Base-by-base conservation (phyloP, 2,888 invertebrate species). In the Auanema freiburgensis region DNA sequence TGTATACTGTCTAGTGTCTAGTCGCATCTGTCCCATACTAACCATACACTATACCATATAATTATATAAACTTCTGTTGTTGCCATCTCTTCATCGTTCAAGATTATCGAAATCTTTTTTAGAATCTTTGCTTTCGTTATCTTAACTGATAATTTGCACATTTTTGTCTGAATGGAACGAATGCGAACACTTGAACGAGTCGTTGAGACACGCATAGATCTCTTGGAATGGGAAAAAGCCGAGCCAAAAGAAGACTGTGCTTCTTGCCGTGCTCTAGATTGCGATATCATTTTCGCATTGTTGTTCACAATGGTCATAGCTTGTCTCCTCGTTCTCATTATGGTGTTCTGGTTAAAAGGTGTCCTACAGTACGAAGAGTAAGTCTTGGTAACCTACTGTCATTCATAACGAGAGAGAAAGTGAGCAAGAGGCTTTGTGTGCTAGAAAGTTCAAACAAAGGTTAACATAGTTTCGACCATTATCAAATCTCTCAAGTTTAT, bases 311-410 rank as follows among this genome's bases (percentile, higher is more conserved):
- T 82, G 23, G 76, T 81, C 54, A 79, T 83, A 51, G 80, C 75
- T 44, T 77, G 77, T 58, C 63, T 83, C 12, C 73, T 83, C 40
- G 74, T 80, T 10, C 64, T 83, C 33, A 81, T 83, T 57, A 79
- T 83, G 77, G 72, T 80, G 49, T 81, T 83, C 65, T 83, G 83
- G 83, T 70, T 83, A 53, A 76, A 79, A 55, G 83, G 82, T 41
- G 80, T 83, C 5, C 64, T 80, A 12, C 72, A 77, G 55, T 81
- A 81, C 65, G 76, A 81, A 68, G 80, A 81, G 81, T 81, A 63
- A 74, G 79, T 69, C 21, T 21, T 14, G 21, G 18, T 43, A 8
- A 21, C 3, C 33, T 33, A 33, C 23, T 23, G 21, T 24, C 56
- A 16, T 6, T 24, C n/a, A n/a, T n/a, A n/a, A n/a, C n/a, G n/a